A percentile compares a stretch with the other conserved stretches of the same genome.
These are phyloP conservation scores for Phytoseiulus persimilis DNA, from an alignment of 2,888 invertebrate species.

Conservation along the genomic window DNA sequence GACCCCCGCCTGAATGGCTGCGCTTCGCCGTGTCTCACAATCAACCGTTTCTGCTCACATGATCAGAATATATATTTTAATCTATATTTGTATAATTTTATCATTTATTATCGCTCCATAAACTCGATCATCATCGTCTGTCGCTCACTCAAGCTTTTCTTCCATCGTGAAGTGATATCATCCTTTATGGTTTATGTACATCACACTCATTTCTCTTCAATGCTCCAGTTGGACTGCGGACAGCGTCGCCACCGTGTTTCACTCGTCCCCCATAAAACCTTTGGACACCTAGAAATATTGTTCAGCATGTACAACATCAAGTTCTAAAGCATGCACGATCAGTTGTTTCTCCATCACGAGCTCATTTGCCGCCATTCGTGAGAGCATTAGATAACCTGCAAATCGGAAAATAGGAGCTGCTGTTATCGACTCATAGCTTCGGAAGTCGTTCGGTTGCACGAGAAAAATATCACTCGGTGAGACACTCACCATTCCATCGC, in stretches of 20 bases:
- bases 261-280: not conserved
- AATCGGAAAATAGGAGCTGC: slow-evolving; percentile 39
- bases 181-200: not conserved
- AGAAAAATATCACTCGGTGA: not conserved
- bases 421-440: too few species aligned
- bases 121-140: not conserved
- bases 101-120: not conserved
- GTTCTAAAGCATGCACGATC: slow-evolving; percentile 5
- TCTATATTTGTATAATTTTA: not conserved
- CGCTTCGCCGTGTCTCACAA: not conserved
- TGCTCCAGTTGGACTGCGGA: not conserved
- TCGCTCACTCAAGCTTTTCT: not conserved
- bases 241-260: not conserved
- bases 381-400: slow-evolving; percentile 67
- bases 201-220: not conserved
- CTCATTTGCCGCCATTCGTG: slow-evolving; percentile 68
- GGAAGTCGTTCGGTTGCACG: not conserved
- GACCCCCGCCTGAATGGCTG: not conserved
- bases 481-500: slow-evolving; percentile 90
- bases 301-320: not conserved
- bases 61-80: not conserved
- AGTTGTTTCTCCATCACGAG: not conserved
- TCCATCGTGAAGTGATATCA: not conserved
- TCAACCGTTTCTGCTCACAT: not conserved
- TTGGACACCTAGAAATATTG: not conserved